Conservation (phyloP, 2,113 vertebrate species). For the Piprites chloris region DNA sequence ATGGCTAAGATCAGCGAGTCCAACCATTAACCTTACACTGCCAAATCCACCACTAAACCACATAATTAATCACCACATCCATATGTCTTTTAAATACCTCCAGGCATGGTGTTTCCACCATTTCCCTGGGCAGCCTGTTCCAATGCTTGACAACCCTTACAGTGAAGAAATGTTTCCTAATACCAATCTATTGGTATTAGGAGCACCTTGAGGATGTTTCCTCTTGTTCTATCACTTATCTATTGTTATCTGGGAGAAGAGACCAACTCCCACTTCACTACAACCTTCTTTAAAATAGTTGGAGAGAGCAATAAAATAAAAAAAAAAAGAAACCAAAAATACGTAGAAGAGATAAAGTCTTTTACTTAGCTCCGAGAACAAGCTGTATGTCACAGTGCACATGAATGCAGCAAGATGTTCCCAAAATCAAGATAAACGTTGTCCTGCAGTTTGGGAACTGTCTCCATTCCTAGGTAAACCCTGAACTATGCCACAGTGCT, state of each 20-base stretch:
- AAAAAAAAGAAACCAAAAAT: background rate
- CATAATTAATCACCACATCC: background rate
- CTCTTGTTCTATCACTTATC: background rate
- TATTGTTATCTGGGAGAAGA: background rate
- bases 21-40: background rate
- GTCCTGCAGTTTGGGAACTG: background rate
- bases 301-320: background rate
- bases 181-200: no score
- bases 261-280: background rate
- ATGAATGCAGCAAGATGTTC: background rate
- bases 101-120: background rate
- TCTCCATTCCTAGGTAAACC: background rate
- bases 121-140: background rate
- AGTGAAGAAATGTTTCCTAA: background rate
- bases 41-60: background rate
- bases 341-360: background rate
- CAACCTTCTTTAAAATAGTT: background rate
- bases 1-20: background rate
- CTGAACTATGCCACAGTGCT: background rate
- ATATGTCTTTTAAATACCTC: background rate
- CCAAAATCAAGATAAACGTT: background rate
- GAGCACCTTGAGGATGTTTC: background rate
- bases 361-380: background rate
- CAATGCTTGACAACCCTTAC: background rate
- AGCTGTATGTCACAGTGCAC: background rate